Evolutionary conservation across 2,797 vertebrate species (phyloP), one percentile per base, ranked within the genome.

Genomic region (Tarsius wallacei): DNA sequence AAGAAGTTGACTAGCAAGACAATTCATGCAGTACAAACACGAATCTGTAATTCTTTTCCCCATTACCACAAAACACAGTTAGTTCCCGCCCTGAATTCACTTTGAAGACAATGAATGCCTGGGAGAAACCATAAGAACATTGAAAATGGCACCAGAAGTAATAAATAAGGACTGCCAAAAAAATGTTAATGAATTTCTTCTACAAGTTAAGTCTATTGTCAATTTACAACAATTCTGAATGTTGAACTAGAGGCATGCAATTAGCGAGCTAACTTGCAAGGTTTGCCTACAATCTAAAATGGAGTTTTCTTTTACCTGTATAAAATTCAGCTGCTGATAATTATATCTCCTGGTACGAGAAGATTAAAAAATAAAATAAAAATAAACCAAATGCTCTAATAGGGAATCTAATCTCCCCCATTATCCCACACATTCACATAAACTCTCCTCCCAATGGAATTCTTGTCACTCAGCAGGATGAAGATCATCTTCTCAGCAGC

Each of bases 281-380:
- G 26, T 93, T 96, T 96, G 68, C 53, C 53, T 57, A 7, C n/a
- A 51, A 73, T 83, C 16, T 57, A 59, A 91, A 91, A 64, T 36
- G 31, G 24, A 76, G 63, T 36, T 92, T 95, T 77, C 61, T 91
- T 97, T 95, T 36, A 97, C 92, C 95, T 97, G 84, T 84, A 70
- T 71, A 64, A 87, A 96, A 97, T 87, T 94, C 87, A 95, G 53
- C 22, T 93, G 63, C 70, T 73, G 94, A 90, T 91, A 86, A 96
- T 87, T 92, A 4, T 57, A 70, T 95, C 87, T 93, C 92, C 85
- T 70, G 53, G 53, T 77, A 94, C 0, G 16, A 97, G 64, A 61
- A 91, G 70, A 97, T 97, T 97, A 89, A 97, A 96, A 97, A 94
- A 96, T 88, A 97, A 97, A 97, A 96, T 91, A 90, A 97, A 93